Percentiles rank a stretch among this genome's conserved stretches.
phyloP scores from a whole-genome alignment of 2,888 invertebrate genomes.

The Ceratothoa steindachneri region DNA sequence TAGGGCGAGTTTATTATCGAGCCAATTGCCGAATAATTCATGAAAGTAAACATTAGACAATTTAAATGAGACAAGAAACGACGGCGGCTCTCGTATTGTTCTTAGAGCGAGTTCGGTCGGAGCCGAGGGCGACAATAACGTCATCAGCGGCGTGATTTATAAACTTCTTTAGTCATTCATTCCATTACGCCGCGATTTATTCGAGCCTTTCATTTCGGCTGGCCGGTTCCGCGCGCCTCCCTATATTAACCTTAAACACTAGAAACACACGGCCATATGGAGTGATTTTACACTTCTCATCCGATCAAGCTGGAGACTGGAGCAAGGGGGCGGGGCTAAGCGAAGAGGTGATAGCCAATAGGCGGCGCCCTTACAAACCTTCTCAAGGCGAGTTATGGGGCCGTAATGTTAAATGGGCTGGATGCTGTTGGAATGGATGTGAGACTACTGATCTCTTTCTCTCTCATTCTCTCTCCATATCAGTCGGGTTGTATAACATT shows the following conservation, averaged over 20 bases:
- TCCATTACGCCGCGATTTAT: conserved; percentile 4
- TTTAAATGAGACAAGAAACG: too few species aligned
- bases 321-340: background rate
- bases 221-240: conserved; percentile 1
- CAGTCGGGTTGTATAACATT: too few species aligned
- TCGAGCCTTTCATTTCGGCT: background rate
- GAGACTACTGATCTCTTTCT: background rate
- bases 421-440: conserved; percentile 11
- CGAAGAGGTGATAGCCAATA: background rate
- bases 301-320: background rate
- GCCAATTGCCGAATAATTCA: too few species aligned
- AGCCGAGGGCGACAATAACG: conserved; percentile 7
- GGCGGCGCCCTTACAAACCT: background rate
- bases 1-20: too few species aligned
- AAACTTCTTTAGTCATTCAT: conserved; percentile 15
- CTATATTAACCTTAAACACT: conserved; percentile 13
- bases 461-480: too few species aligned
- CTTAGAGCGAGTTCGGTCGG: too few species aligned
- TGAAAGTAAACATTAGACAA: too few species aligned
- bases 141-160: conserved; percentile 3
- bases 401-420: conserved; percentile 12
- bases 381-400: conserved; percentile 1
- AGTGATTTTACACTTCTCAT: conserved; percentile 13
- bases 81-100: too few species aligned
- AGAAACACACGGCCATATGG: conserved; percentile 13